These are phyloP conservation scores for Drosophila repletoides DNA, from an alignment of 1,140 invertebrate genomes.

Conservation along the genomic window DNA sequence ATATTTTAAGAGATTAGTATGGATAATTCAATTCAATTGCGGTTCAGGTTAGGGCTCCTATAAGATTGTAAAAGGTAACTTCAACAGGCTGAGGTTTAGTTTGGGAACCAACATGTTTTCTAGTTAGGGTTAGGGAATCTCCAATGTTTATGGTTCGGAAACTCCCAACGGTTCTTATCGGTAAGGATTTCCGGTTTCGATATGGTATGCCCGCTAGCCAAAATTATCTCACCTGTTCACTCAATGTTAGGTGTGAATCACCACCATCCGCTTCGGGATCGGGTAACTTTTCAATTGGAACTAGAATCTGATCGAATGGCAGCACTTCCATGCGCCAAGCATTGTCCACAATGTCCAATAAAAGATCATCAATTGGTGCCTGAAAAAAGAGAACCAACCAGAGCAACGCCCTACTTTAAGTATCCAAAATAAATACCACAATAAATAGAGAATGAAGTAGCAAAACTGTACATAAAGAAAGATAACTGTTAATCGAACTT, in stretches of 20 bases:
- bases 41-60: too few species aligned
- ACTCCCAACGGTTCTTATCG: too few species aligned
- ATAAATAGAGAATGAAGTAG: conserved; percentile 19
- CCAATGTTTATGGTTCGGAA: too few species aligned
- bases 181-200: too few species aligned
- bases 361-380: conserved; percentile 87
- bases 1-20: background rate
- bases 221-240: conserved; percentile 87
- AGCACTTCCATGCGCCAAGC: conserved; percentile 93
- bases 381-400: conserved; percentile 18
- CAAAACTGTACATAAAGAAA: too few species aligned
- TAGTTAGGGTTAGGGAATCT: too few species aligned
- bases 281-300: conserved; percentile 93
- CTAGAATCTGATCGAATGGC: conserved; percentile 94
- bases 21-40: too few species aligned
- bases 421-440: conserved; percentile 16
- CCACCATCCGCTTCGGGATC: conserved; percentile 97
- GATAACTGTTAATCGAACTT: too few species aligned
- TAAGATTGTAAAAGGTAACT: too few species aligned
- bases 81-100: too few species aligned
- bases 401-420: conserved; percentile 33
- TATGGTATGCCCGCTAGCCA: too few species aligned
- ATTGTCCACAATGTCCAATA: conserved; percentile 94
- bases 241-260: conserved; percentile 93
- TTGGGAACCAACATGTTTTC: too few species aligned